These are phyloP conservation scores for Ochlodes sylvanus DNA, from an alignment of 2,888 invertebrate species.

Conservation along the genomic window DNA sequence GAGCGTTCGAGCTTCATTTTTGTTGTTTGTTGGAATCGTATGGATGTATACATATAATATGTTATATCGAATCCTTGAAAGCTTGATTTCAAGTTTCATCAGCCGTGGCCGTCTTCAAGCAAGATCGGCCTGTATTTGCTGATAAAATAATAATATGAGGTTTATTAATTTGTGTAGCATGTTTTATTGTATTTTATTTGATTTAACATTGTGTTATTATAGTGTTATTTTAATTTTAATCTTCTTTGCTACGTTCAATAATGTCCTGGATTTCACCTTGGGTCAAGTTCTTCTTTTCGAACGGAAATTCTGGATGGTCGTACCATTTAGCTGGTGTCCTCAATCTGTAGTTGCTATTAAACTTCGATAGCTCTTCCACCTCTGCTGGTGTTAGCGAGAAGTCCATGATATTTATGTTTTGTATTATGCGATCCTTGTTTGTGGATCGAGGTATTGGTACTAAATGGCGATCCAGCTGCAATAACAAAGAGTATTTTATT, in stretches of 20 bases:
- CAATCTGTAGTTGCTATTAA: slow-evolving; percentile 74
- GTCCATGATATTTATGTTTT: slow-evolving; percentile 85
- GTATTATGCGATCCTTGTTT: slow-evolving; percentile 80
- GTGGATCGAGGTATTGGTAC: slow-evolving; percentile 86
- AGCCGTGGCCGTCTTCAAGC: too few species aligned
- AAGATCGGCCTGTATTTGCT: too few species aligned
- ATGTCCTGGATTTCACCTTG: slow-evolving; percentile 62
- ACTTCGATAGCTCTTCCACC: slow-evolving; percentile 78
- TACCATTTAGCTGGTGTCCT: slow-evolving; percentile 74
- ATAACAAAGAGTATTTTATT: too few species aligned
- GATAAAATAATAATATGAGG: too few species aligned
- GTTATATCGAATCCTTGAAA: too few species aligned
- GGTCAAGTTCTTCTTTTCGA: slow-evolving; percentile 71
- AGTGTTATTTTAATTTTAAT: slow-evolving; percentile 50
- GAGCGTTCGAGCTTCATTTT: too few species aligned
- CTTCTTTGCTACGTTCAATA: slow-evolving; percentile 67
- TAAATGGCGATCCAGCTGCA: slow-evolving; percentile 82
- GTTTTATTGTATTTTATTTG: too few species aligned
- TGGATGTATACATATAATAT: too few species aligned
- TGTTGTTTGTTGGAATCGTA: background rate
- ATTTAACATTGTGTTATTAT: background rate
- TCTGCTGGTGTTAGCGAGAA: slow-evolving; percentile 82
- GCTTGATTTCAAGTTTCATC: too few species aligned
- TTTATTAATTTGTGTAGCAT: too few species aligned
- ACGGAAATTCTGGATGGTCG: slow-evolving; percentile 70